Evolutionary conservation across 2,888 invertebrate species (phyloP).

Genomic region (Coecobrya sp.): DNA sequence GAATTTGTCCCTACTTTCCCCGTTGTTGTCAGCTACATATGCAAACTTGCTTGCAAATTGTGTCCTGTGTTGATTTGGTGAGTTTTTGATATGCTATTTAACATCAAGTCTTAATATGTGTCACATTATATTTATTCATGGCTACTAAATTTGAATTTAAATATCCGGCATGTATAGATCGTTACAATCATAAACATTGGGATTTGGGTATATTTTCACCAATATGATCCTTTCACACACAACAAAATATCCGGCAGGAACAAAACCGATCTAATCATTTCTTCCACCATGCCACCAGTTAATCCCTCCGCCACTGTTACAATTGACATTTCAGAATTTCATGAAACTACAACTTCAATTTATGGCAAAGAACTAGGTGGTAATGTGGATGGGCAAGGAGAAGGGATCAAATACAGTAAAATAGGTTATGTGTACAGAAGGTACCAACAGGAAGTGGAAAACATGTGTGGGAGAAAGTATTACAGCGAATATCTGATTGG

Average conservation of each 20-base stretch:
- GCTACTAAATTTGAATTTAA: no score
- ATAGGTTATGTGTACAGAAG: constrained; percentile 13
- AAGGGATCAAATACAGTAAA: constrained; percentile 52
- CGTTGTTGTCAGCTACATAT: constrained; percentile 37
- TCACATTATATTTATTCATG: no score
- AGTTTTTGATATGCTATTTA: no score
- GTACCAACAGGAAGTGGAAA: constrained; percentile 58
- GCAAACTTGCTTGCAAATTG: constrained; percentile 29
- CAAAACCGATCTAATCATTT: neutral
- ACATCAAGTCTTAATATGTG: no score
- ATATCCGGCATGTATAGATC: constrained; percentile 27
- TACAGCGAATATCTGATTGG: constrained; percentile 47
- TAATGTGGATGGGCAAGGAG: neutral
- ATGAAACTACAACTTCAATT: constrained; percentile 32
- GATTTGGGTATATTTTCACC: constrained; percentile 59
- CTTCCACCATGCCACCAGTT: neutral
- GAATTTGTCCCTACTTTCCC: constrained; percentile 60
- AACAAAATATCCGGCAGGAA: neutral
- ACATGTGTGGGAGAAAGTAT: constrained; percentile 56
- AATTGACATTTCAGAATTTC: constrained; percentile 1
- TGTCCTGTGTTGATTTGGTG: constrained; percentile 55
- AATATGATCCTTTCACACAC: constrained; percentile 56
- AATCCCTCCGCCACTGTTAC: neutral
- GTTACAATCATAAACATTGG: constrained; percentile 26
- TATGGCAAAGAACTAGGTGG: neutral